These are phyloP conservation scores for Autographa pulchrina DNA, from an alignment of 2,888 invertebrate species.

Conservation along the genomic window DNA sequence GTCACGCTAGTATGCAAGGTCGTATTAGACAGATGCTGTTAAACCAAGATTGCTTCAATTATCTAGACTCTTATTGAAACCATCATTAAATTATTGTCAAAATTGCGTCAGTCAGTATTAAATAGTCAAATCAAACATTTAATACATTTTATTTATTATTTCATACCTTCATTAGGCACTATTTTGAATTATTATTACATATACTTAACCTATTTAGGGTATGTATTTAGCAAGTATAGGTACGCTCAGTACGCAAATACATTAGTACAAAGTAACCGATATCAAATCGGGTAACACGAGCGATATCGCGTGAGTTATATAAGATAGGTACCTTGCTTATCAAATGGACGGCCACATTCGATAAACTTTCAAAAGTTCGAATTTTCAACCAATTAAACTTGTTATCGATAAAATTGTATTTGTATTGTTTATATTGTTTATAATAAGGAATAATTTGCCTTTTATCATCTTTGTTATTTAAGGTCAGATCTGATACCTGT, in stretches of 20 bases:
- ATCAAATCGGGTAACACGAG: constrained; percentile 36
- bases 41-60: not conserved
- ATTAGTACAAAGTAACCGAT: constrained; percentile 31
- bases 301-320: constrained; percentile 38
- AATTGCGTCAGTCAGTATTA: not conserved
- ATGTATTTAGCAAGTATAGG: too few relatives aligned
- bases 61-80: not conserved
- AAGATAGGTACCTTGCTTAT: constrained; percentile 46
- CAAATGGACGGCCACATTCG: constrained; percentile 33
- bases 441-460: constrained; percentile 21
- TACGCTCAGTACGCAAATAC: not conserved
- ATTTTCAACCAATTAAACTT: constrained; percentile 48
- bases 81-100: not conserved
- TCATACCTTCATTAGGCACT: not conserved
- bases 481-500: constrained; percentile 55
- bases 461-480: constrained; percentile 49
- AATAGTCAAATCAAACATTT: too few relatives aligned
- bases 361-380: constrained; percentile 51
- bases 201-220: not conserved
- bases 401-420: constrained; percentile 28
- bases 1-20: not conserved
- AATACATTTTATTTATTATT: not conserved
- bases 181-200: not conserved
- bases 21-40: not conserved
- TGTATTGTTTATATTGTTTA: constrained; percentile 31